Percentiles rank a stretch among this genome's conserved stretches.
phyloP scores from a whole-genome alignment of 2,888 invertebrate species.

The Habrosyne pyritoides region DNA sequence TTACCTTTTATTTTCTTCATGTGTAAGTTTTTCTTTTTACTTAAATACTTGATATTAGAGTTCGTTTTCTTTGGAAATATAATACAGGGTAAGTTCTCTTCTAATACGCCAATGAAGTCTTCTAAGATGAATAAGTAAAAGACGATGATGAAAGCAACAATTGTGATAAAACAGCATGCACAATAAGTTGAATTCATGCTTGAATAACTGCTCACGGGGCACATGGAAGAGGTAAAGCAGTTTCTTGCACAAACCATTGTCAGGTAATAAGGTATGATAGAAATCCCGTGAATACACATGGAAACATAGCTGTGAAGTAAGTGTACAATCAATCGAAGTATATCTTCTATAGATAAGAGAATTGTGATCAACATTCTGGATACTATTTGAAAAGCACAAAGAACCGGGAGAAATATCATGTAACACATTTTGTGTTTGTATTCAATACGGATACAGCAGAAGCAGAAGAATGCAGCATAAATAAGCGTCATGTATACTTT shows the following conservation, averaged over 20 bases:
- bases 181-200: not conserved
- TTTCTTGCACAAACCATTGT: not conserved
- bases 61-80: not conserved
- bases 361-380: not conserved
- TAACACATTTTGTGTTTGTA: too few species aligned
- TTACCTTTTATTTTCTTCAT: not conserved
- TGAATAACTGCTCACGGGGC: not conserved
- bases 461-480: not conserved
- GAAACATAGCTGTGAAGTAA: not conserved
- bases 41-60: not conserved
- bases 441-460: not conserved
- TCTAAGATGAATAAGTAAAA: not conserved
- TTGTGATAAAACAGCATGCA: not conserved
- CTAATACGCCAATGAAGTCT: not conserved
- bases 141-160: not conserved
- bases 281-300: not conserved
- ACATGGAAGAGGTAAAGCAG: not conserved
- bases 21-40: not conserved
- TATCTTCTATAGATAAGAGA: not conserved
- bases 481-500: not conserved
- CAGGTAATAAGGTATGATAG: not conserved
- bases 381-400: not conserved
- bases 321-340: not conserved
- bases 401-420: slow-evolving; percentile 13
- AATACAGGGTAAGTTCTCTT: not conserved